These are phyloP conservation scores for Drosophila neonasuta DNA, from an alignment of 2,888 invertebrate species.

Conservation along the genomic window DNA sequence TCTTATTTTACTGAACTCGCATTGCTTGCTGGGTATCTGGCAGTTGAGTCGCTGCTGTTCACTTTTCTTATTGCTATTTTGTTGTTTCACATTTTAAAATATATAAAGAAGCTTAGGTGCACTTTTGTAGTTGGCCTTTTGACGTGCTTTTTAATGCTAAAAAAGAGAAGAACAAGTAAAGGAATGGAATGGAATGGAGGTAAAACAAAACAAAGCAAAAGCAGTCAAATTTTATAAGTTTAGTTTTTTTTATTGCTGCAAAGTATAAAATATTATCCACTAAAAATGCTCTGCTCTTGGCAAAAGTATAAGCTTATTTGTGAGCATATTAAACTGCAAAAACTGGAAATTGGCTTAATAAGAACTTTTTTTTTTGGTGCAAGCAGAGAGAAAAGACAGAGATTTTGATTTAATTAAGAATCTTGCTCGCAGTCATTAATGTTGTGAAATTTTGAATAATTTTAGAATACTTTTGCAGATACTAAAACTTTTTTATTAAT, in stretches of 20 bases:
- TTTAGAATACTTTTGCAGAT: background rate
- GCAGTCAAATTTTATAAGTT: conserved; percentile 66
- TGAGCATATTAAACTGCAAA: background rate
- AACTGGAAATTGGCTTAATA: conserved; percentile 11
- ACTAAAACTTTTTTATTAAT: background rate
- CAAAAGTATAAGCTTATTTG: conserved; percentile 4
- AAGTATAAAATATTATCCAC: conserved; percentile 17
- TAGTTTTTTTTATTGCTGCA: conserved; percentile 36
- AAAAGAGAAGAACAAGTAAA: background rate
- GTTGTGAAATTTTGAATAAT: conserved; percentile 6
- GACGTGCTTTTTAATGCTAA: conserved; percentile 52
- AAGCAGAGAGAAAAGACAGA: background rate
- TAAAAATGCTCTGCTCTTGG: conserved; percentile 23
- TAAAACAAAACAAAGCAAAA: conserved; percentile 29
- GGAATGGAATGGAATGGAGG: background rate
- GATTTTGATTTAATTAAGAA: conserved; percentile 4
- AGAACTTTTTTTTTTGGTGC: background rate
- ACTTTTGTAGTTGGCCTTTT: conserved; percentile 68
- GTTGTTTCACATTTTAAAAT: conserved; percentile 28
- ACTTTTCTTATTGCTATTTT: conserved; percentile 18
- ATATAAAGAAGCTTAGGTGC: conserved; percentile 69
- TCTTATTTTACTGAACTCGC: background rate
- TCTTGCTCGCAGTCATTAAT: conserved; percentile 1
- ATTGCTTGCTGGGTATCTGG: conserved; percentile 10
- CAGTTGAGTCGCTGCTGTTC: background rate